Evolutionary conservation across 2,888 invertebrate species (phyloP).

Genomic region (Sinopyrophorus schimmeli): DNA sequence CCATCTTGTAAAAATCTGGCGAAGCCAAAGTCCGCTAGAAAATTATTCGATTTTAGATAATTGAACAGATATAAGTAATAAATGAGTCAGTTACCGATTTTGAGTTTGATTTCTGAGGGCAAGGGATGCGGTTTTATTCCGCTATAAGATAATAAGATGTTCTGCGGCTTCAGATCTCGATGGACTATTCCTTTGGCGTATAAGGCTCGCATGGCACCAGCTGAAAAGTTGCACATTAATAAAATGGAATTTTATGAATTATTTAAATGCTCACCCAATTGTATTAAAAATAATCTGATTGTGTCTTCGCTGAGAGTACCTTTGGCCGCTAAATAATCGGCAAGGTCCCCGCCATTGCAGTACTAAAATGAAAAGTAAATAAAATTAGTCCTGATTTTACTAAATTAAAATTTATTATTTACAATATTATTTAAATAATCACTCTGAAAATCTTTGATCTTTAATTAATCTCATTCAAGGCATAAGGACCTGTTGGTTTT

Average conservation of each 20-base stretch:
- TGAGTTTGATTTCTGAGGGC: slow-evolving; percentile 84
- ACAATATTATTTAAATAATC: too few relatives aligned
- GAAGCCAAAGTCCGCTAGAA: slow-evolving; percentile 96
- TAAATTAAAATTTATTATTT: too few relatives aligned
- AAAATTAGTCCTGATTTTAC: background rate
- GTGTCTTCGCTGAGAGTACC: slow-evolving; percentile 97
- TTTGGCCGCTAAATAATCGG: slow-evolving; percentile 90
- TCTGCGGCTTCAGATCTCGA: slow-evolving; percentile 98
- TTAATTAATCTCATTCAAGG: too few relatives aligned
- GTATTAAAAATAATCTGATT: slow-evolving; percentile 90
- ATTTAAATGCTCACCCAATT: slow-evolving; percentile 70
- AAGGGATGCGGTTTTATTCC: slow-evolving; percentile 69
- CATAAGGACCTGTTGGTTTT: too few relatives aligned
- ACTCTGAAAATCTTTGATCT: too few relatives aligned
- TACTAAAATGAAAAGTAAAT: slow-evolving; percentile 66
- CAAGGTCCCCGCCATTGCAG: slow-evolving; percentile 98
- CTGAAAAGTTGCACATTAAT: slow-evolving; percentile 62
- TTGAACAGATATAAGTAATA: too few relatives aligned
- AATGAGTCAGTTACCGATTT: slow-evolving; percentile 96
- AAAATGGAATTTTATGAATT: slow-evolving; percentile 3
- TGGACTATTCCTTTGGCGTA: slow-evolving; percentile 98
- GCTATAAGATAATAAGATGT: slow-evolving; percentile 91
- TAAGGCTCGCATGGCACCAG: slow-evolving; percentile 96
- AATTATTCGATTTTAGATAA: background rate
- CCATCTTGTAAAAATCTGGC: slow-evolving; percentile 98